phyloP scores from a whole-genome alignment of 2,797 vertebrate species.

The Sebastes iracundus region DNA sequence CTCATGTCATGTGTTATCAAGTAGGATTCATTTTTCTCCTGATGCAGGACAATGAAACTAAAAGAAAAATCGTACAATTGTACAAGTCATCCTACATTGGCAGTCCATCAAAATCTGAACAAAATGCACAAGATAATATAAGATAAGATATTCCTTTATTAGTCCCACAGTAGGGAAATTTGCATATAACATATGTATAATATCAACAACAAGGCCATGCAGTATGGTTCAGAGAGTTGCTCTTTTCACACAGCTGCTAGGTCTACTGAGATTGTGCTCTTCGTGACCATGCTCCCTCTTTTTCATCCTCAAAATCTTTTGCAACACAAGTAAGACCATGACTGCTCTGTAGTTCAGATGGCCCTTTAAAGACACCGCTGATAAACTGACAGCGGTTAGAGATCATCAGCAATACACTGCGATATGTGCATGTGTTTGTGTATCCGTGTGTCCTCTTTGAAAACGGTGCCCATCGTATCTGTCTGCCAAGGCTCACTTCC shows the following conservation, averaged over 20 bases:
- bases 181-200: too few species aligned
- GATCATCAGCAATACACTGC: neutral
- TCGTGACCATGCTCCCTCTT: neutral
- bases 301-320: neutral
- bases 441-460: conserved; percentile 49
- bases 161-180: too few species aligned
- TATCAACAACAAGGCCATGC: neutral
- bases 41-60: too few species aligned
- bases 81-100: neutral
- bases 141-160: too few species aligned
- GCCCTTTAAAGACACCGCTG: neutral
- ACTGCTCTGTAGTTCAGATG: neutral
- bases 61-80: neutral
- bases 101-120: neutral
- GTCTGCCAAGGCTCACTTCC: conserved; percentile 60
- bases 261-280: neutral
- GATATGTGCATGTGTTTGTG: conserved; percentile 2
- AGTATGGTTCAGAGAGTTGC: neutral
- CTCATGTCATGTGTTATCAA: too few species aligned
- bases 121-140: neutral
- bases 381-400: conserved; percentile 10
- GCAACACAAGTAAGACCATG: neutral
- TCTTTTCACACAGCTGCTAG: neutral
- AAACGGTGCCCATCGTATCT: conserved; percentile 42
- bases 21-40: too few species aligned